Conservation (phyloP, 2,797 vertebrate genomes). For the Pterois miles region DNA sequence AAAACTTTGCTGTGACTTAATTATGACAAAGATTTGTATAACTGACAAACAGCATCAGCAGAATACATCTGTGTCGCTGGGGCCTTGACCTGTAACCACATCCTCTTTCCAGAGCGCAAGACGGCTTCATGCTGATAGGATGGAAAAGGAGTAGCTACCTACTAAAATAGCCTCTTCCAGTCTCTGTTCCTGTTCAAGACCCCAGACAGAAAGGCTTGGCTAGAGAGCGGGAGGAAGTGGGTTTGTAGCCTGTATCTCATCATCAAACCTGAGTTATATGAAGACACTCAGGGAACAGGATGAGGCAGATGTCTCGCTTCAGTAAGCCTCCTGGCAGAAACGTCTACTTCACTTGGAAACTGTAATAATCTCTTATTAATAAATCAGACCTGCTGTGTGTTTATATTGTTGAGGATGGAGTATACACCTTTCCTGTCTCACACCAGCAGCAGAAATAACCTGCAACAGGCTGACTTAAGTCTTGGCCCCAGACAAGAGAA, state of each 20-base stretch:
- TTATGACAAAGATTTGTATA: slow-evolving; percentile 64
- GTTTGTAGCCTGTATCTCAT: slow-evolving; percentile 29
- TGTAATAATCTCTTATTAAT: not conserved
- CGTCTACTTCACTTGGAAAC: not conserved
- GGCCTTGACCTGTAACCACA: slow-evolving; percentile 79
- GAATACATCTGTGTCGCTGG: slow-evolving; percentile 48
- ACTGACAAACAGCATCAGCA: slow-evolving; percentile 65
- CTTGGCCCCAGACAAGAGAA: slow-evolving; percentile 20
- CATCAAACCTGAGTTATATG: slow-evolving; percentile 28
- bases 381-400: slow-evolving; percentile 23
- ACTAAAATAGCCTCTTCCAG: slow-evolving; percentile 78
- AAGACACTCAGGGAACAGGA: slow-evolving; percentile 23
- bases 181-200: slow-evolving; percentile 75
- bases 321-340: not conserved
- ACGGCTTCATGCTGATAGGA: slow-evolving; percentile 70
- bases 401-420: slow-evolving; percentile 23
- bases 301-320: slow-evolving; percentile 19
- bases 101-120: slow-evolving; percentile 78
- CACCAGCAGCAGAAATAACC: slow-evolving; percentile 14
- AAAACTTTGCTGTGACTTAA: slow-evolving; percentile 47
- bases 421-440: slow-evolving; percentile 34
- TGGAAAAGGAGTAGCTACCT: slow-evolving; percentile 73
- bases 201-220: slow-evolving; percentile 46
- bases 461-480: slow-evolving; percentile 40
- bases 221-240: not conserved